Conservation (phyloP, 1,140 invertebrate genomes). For the Latrodectus geometricus region DNA sequence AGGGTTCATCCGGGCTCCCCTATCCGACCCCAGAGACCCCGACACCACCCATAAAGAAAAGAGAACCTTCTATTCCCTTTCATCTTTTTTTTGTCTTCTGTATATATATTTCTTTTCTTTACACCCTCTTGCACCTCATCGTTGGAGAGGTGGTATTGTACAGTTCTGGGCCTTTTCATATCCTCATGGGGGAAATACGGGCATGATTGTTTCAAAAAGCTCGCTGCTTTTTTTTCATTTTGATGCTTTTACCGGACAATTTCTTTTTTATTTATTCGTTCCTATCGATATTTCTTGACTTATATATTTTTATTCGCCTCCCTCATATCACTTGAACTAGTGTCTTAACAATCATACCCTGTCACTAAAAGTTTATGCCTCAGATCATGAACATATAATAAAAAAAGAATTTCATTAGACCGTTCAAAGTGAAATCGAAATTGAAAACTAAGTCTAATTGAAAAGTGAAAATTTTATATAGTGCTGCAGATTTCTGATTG, state of each 20-base stretch:
- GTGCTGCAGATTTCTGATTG: not conserved
- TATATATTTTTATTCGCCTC: not conserved
- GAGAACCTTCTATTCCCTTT: not conserved
- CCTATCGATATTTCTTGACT: not conserved
- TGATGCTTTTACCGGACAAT: not conserved
- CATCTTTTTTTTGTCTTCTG: not conserved
- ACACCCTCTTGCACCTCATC: constrained; percentile 52
- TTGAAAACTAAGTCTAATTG: not conserved
- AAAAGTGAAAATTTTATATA: too few species aligned
- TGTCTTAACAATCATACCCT: not conserved
- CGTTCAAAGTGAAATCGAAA: not conserved
- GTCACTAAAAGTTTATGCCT: not conserved
- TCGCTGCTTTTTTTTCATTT: constrained; percentile 12
- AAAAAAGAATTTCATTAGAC: not conserved
- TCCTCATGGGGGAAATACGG: constrained; percentile 45
- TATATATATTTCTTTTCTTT: constrained; percentile 25
- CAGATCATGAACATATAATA: not conserved
- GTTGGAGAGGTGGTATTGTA: constrained; percentile 20
- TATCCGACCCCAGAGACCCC: constrained; percentile 37
- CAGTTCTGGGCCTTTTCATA: constrained; percentile 54
- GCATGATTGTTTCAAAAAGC: constrained; percentile 55
- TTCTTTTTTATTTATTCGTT: not conserved
- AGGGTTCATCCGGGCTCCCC: constrained; percentile 43
- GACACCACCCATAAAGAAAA: constrained; percentile 52
- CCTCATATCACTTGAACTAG: not conserved